Conservation (phyloP, 2,113 vertebrate species). For the Mesembrinibis cayennensis region DNA sequence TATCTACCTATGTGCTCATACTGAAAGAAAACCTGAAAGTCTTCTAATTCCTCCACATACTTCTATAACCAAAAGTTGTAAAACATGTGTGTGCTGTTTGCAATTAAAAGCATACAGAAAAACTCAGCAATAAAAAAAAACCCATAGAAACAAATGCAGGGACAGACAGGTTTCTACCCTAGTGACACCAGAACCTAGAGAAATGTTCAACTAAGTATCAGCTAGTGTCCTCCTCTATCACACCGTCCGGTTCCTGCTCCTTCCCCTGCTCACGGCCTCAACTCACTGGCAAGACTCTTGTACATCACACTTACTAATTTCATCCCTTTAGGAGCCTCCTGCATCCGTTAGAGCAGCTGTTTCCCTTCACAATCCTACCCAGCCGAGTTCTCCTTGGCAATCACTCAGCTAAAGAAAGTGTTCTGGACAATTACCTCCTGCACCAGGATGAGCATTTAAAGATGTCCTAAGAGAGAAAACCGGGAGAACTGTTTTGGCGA, state of each 20-base stretch:
- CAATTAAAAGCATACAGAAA: not conserved
- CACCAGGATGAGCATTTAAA: not conserved
- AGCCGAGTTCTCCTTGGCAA: not conserved
- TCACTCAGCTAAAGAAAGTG: not conserved
- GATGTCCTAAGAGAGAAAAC: not conserved
- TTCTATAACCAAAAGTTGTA: not conserved
- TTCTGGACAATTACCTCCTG: not conserved
- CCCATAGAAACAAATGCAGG: not conserved
- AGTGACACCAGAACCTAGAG: fast-evolving
- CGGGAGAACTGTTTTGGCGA: not conserved
- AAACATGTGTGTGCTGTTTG: not conserved
- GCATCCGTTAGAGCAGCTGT: conserved; percentile 11
- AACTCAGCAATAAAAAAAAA: not conserved
- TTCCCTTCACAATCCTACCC: not conserved
- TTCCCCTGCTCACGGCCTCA: not conserved
- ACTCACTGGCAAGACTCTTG: not conserved
- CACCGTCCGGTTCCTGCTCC: not conserved
- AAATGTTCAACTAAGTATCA: not conserved
- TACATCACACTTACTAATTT: not conserved
- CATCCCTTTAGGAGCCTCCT: conserved; percentile 28
- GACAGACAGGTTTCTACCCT: not conserved
- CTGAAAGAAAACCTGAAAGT: not conserved
- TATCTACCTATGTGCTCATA: not conserved
- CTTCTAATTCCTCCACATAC: not conserved
- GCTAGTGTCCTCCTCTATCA: not conserved